A percentile compares a stretch with the other conserved stretches of the same genome.
These are phyloP conservation scores for Sitobion miscanthi DNA, from an alignment of 1,140 invertebrate genomes.

Conservation along the genomic window DNA sequence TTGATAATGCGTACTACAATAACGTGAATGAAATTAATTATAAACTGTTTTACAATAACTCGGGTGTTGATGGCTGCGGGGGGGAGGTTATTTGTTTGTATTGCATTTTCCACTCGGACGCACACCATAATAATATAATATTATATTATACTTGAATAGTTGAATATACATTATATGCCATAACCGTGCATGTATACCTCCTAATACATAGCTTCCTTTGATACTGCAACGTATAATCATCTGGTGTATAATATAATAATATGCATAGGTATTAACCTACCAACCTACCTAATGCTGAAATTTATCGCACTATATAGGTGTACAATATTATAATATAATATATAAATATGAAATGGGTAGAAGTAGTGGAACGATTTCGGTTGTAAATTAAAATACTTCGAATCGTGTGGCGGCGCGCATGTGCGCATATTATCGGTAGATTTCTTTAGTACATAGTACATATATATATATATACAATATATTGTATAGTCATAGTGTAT, in stretches of 20 bases:
- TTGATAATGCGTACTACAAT: neutral
- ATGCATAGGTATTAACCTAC: neutral
- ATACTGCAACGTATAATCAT: neutral
- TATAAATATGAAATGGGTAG: neutral
- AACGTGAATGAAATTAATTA: conserved; percentile 9
- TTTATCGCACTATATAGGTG: neutral
- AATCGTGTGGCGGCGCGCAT: neutral
- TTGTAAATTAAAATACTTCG: neutral
- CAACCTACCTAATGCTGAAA: neutral
- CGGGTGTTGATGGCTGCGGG: neutral
- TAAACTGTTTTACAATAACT: neutral
- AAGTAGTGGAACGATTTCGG: neutral
- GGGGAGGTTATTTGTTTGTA: conserved; percentile 3
- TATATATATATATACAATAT: neutral
- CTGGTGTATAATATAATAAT: neutral
- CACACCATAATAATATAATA: neutral
- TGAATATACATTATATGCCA: neutral
- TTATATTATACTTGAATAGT: neutral
- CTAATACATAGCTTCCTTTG: conserved; percentile 1
- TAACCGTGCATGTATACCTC: neutral
- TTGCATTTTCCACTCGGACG: conserved; percentile 17
- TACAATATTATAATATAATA: too few relatives aligned
- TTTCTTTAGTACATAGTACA: neutral
- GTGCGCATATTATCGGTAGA: neutral
- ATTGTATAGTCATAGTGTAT: neutral